Conservation (phyloP, 2,888 invertebrate genomes). For the Lasioglossum marginatum region DNA sequence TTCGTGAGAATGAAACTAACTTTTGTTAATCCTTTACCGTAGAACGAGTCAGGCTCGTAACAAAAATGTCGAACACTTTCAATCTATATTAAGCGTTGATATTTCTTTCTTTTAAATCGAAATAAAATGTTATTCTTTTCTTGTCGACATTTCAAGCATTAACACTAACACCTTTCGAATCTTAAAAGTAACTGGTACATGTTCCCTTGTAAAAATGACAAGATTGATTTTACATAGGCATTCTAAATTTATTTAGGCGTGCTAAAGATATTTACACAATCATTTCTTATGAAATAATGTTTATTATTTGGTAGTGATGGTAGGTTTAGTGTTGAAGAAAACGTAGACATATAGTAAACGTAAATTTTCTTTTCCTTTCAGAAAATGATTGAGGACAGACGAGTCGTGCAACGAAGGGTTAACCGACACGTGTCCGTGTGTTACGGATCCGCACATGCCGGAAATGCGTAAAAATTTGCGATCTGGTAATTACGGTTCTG, state of each 20-base stretch:
- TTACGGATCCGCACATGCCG: background rate
- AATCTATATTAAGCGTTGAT: background rate
- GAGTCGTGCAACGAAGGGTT: background rate
- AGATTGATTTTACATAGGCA: too few species aligned
- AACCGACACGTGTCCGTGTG: background rate
- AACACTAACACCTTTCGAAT: too few species aligned
- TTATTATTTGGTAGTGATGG: too few species aligned
- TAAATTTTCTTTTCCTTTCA: background rate
- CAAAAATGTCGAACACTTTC: background rate
- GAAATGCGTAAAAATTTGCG: slow-evolving; percentile 36
- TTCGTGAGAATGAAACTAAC: background rate
- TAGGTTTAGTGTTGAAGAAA: background rate
- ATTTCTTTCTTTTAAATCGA: background rate
- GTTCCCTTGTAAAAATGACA: too few species aligned
- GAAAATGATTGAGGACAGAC: background rate
- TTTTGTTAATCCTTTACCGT: background rate
- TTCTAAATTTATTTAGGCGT: too few species aligned
- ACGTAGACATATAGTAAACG: background rate
- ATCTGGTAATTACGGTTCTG: slow-evolving; percentile 63
- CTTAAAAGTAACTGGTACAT: too few species aligned
- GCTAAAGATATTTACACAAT: too few species aligned
- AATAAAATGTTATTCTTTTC: background rate
- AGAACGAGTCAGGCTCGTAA: background rate
- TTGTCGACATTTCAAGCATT: background rate
- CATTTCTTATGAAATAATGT: too few species aligned